Percentiles rank a stretch among this genome's conserved stretches.
Evolutionary conservation across 1,140 invertebrate species (phyloP).

Genomic region (Augochlora pura): DNA sequence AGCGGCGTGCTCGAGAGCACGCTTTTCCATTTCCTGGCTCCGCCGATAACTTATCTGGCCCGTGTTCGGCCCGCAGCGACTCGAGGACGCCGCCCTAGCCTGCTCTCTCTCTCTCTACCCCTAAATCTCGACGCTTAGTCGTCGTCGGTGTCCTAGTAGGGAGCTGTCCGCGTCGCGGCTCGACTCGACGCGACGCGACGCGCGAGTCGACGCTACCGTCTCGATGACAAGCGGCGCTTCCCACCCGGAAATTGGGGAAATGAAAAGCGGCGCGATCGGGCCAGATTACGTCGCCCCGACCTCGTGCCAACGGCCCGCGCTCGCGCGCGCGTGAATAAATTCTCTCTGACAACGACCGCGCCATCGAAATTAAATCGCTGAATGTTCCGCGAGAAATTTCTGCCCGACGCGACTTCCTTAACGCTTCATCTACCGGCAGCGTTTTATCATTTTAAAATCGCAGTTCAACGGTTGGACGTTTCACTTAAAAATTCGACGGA

Average conservation of each 20-base stretch:
- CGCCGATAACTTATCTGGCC: not conserved
- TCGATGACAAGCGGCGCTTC: not conserved
- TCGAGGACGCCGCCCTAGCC: not conserved
- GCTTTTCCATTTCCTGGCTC: conserved; percentile 3
- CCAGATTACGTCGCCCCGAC: not conserved
- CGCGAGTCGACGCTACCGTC: not conserved
- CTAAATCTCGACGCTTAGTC: not conserved
- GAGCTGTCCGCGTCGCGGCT: not conserved
- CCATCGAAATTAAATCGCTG: not conserved
- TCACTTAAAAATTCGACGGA: too few species aligned
- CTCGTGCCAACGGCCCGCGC: not conserved
- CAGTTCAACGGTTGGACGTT: too few species aligned
- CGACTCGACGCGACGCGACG: too few species aligned
- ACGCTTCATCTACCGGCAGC: too few species aligned
- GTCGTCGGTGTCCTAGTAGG: too few species aligned
- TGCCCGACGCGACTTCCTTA: too few species aligned
- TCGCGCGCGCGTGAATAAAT: not conserved
- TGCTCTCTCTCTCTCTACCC: too few species aligned
- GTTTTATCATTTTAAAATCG: too few species aligned
- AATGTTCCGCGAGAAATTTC: too few species aligned
- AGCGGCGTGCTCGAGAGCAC: not conserved
- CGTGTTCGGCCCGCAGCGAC: not conserved
- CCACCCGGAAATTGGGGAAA: not conserved
- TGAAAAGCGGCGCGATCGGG: not conserved
- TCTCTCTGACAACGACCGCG: not conserved